Base-by-base conservation (phyloP, 1,140 invertebrate species). In the Drosophila carrolli region DNA sequence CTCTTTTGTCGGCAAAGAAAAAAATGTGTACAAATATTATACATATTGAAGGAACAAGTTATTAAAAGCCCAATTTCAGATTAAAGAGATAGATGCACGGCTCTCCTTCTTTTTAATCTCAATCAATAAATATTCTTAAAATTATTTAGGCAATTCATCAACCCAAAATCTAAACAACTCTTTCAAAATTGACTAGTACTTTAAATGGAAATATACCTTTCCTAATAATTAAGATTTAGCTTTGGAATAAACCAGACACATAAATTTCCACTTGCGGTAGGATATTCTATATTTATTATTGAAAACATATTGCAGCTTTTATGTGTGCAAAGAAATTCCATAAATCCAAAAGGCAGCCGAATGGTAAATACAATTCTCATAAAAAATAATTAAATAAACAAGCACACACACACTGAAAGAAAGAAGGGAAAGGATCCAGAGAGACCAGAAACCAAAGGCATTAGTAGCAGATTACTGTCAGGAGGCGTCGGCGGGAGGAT, bases 401-500 rank as follows among this genome's bases (percentile, higher is more conserved):
- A 70, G 57, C 32, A 29, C 48, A 75, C 43, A 55, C 27, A 29
- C 53, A 48, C 29, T 19, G 38, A 40, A 1, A 46, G 38, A 13
- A 41, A 48, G 29, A 43, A 40, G 19, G 29, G 50, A 51, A 13
- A 11, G 27, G 27, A 29, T n/a, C 48, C 47, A 43, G 19, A 19
- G 46, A 75, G 44, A 57, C 16, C 51, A 48, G 29, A 47, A 59
- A 73, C 61, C 41, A 67, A 78, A 81, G 62, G 70, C 78, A 86
- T 86, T 86, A 85, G 74, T 48, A 81, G 70, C 75, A 86, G 78
- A 75, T 79, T 82, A 88, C 59, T 70, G 71, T 48, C 57, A 54
- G 61, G 38, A 57, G 37, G 38, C 38, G 13, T 41, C 9, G 35
- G 29, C 29, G 56, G 14, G 54, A 8, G 29, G 29, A 32, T 32